Evolutionary conservation across 2,888 invertebrate genomes (phyloP), one percentile per base, ranked within the genome.

Genomic region (Agrochola lota): DNA sequence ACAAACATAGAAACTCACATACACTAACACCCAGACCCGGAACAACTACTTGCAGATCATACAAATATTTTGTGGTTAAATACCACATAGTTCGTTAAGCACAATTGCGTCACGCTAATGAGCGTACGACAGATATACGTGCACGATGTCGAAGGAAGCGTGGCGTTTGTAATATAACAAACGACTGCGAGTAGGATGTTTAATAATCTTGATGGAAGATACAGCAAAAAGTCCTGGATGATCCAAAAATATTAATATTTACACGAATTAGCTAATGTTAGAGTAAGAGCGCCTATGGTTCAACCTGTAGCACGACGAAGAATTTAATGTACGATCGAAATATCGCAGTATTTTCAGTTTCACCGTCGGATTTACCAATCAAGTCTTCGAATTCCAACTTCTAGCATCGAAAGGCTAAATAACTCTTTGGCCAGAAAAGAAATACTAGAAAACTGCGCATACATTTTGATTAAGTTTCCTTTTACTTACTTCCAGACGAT

Each of bases 401-500:
- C 52, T 52, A 52, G 23, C 23, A 52, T 23, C 9, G 9, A 52
- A 52, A 52, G 23, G 3, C 8, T 52, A 52, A 52, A 23, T 23
- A 0, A 20, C 52, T 52, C 0, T 52, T 23, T 52, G 3, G 23
- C 52, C 9, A 23, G 52, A 23, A 52, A 23, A 20, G 52, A 8
- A 52, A 52, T 20, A 8, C 52, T 23, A 20, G 52, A 52, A 52
- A 52, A 52, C 8, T 20, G 2, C n/a, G 7, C 11, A 20, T 57
- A 26, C 67, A 30, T 67, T 52, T 49, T 35, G 6, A 26, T 63
- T 30, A 55, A 35, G 17, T 15, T 12, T 0, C 9, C 7, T 20
- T 40, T 26, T 1, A 35, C 59, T 55, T 70, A 59, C 17, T 83
- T 83, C 9, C 94, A 97, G 97, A 97, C 96, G 86, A 96, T 97